Conservation (phyloP, 2,113 vertebrate species). For the Martes martes region DNA sequence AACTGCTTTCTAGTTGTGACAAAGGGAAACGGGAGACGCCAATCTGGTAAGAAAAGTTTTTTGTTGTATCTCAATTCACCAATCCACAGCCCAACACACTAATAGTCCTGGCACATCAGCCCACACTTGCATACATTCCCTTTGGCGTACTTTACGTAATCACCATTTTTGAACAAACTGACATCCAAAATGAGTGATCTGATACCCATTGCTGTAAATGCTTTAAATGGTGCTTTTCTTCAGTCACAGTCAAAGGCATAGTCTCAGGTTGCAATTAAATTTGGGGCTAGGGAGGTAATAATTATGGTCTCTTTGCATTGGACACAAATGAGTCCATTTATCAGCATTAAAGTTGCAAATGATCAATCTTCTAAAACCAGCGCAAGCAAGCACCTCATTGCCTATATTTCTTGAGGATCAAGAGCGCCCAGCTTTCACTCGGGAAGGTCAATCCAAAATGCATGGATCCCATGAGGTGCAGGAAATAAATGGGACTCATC, state of each 20-base stretch:
- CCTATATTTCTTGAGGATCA: neutral
- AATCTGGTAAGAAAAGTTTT: neutral
- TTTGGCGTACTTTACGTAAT: neutral
- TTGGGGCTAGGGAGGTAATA: constrained; percentile 43
- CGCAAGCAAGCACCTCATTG: constrained; percentile 26
- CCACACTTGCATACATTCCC: accelerated
- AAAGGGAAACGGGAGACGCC: neutral
- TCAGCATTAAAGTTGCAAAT: constrained; percentile 64
- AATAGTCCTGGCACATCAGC: neutral
- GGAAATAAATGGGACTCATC: constrained; percentile 2
- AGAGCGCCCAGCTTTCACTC: neutral
- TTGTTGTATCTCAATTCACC: neutral
- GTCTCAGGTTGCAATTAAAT: constrained; percentile 71
- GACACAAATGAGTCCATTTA: constrained; percentile 66
- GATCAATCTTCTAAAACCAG: constrained; percentile 57
- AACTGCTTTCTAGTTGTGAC: neutral
- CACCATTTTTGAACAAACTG: constrained; percentile 63
- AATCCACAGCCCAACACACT: neutral
- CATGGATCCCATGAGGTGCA: neutral
- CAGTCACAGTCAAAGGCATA: constrained; percentile 38
- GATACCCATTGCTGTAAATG: constrained; percentile 24
- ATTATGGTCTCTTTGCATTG: constrained; percentile 53
- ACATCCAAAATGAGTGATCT: constrained; percentile 31
- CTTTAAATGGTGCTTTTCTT: constrained; percentile 51
- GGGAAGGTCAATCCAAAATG: neutral